These are phyloP conservation scores for Scomber japonicus DNA, from an alignment of 2,113 vertebrate genomes.

Conservation along the genomic window DNA sequence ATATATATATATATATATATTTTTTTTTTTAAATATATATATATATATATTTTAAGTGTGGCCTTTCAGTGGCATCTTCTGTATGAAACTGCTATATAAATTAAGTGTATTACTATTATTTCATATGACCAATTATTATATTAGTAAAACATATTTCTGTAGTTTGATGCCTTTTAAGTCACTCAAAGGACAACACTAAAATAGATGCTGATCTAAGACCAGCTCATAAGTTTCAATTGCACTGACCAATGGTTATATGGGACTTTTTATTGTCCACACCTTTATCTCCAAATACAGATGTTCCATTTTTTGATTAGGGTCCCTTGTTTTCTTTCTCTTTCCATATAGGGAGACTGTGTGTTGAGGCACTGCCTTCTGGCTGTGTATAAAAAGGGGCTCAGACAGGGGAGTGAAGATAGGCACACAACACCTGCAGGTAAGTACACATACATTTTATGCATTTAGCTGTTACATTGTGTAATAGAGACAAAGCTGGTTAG, in stretches of 20 bases:
- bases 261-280: constrained; percentile 50
- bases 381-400: constrained; percentile 67
- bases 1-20: too few species aligned
- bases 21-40: too few species aligned
- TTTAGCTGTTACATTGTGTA: too few species aligned
- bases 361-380: constrained; percentile 40
- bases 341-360: constrained; percentile 24
- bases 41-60: too few species aligned
- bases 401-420: constrained; percentile 3
- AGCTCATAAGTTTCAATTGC: background rate
- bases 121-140: too few species aligned
- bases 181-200: constrained; percentile 23
- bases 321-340: constrained; percentile 36
- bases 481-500: too few species aligned
- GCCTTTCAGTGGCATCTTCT: too few species aligned
- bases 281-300: constrained; percentile 61
- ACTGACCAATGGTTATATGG: constrained; percentile 13
- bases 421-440: constrained; percentile 57
- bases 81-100: too few species aligned
- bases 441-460: background rate
- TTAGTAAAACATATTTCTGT: too few species aligned
- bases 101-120: too few species aligned
- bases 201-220: constrained; percentile 28
- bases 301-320: constrained; percentile 37
- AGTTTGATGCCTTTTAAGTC: constrained; percentile 4